Evolutionary conservation across 2,888 invertebrate species (phyloP).

Genomic region (Calliopum simillimum): DNA sequence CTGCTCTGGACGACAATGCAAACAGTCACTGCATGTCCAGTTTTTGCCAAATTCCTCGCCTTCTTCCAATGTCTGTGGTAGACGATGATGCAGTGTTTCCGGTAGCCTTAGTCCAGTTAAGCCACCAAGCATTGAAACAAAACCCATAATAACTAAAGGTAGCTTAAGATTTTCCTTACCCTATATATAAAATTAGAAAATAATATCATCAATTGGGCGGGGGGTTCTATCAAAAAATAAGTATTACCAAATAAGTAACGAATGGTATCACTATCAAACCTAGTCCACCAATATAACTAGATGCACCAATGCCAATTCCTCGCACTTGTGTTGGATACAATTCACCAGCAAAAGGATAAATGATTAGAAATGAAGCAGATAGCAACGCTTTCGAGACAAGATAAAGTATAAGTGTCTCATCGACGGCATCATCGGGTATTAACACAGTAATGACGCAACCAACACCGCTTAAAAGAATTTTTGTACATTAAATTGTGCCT

Average conservation of each 20-base stretch:
- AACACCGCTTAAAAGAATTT: conserved; percentile 77
- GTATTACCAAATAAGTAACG: conserved; percentile 84
- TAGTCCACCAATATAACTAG: conserved; percentile 89
- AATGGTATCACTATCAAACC: conserved; percentile 92
- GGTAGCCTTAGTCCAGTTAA: conserved; percentile 83
- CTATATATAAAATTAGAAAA: conserved; percentile 66
- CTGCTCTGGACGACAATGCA: conserved; percentile 78
- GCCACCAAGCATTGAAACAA: conserved; percentile 84
- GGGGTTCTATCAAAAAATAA: too few species aligned
- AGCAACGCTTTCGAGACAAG: conserved; percentile 88
- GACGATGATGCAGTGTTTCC: conserved; percentile 84
- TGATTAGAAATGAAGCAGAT: conserved; percentile 90
- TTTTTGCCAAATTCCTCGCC: conserved; percentile 89
- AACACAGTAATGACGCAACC: conserved; percentile 88
- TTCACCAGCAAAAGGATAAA: conserved; percentile 93
- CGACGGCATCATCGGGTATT: conserved; percentile 81
- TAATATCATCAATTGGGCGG: too few species aligned
- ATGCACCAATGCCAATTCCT: conserved; percentile 90
- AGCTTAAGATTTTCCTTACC: conserved; percentile 86
- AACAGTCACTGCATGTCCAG: conserved; percentile 81
- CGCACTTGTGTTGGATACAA: conserved; percentile 90
- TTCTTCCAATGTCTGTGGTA: conserved; percentile 89
- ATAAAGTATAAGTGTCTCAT: conserved; percentile 80
- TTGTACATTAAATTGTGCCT: too few species aligned
- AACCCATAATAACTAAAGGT: conserved; percentile 87